These are phyloP conservation scores for Cephus runcator DNA, from an alignment of 2,888 invertebrate genomes.

Conservation along the genomic window DNA sequence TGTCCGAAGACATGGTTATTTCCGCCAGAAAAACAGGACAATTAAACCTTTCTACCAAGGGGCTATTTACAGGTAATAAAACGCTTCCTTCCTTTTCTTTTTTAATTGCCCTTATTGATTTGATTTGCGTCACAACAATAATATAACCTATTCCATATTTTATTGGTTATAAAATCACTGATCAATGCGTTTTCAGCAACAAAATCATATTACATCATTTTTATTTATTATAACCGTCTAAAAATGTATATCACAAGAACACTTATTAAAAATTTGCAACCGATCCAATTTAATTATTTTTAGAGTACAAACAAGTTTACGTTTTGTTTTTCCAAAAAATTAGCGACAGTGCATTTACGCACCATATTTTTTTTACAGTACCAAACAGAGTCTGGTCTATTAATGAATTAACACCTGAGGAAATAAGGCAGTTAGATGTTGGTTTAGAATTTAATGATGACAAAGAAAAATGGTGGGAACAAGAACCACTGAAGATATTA, in stretches of 20 bases:
- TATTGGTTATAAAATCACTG: neutral
- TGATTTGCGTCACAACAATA: neutral
- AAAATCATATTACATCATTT: neutral
- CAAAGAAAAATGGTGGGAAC: conserved; percentile 85
- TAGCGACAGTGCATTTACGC: neutral
- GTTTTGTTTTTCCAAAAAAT: neutral
- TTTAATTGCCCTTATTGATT: neutral
- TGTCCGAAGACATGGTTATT: conserved; percentile 79
- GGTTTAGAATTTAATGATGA: conserved; percentile 72
- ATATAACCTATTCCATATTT: neutral
- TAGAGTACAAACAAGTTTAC: neutral
- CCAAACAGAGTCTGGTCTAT: conserved; percentile 80
- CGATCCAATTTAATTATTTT: neutral
- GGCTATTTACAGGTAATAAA: conserved; percentile 76
- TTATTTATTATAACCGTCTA: neutral
- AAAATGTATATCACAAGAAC: neutral
- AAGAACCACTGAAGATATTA: conserved; percentile 79
- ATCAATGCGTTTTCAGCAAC: neutral
- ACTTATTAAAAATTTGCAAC: neutral
- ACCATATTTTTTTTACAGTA: conserved; percentile 67
- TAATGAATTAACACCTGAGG: conserved; percentile 74
- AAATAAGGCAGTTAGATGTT: conserved; percentile 66
- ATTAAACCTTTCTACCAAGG: conserved; percentile 81
- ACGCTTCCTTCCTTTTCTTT: conserved; percentile 16
- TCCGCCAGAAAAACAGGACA: conserved; percentile 84